Percentiles rank a stretch among this genome's conserved stretches.
phyloP scores from a whole-genome alignment of 2,113 vertebrate genomes.

The Podarcis raffonei region DNA sequence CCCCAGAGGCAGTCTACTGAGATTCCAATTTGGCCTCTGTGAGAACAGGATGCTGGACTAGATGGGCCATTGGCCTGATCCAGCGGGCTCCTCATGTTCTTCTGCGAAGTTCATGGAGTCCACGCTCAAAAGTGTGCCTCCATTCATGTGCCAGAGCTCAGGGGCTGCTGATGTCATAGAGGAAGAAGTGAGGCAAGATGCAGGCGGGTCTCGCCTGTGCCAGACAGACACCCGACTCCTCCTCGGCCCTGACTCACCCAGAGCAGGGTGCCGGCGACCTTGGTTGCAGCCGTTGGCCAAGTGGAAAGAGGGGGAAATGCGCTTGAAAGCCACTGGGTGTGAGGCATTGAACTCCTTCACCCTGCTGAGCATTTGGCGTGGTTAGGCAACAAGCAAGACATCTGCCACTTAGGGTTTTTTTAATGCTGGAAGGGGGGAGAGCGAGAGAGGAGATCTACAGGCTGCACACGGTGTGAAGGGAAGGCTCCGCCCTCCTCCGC shows the following conservation, averaged over 20 bases:
- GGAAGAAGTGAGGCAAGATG: neutral
- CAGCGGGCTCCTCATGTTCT: too few species aligned
- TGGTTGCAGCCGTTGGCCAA: neutral
- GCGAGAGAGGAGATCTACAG: neutral
- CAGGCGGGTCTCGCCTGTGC: neutral
- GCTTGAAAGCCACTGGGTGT: neutral
- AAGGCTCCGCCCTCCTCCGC: neutral
- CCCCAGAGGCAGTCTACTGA: too few species aligned
- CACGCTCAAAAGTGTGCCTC: too few species aligned
- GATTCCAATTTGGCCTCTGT: too few species aligned
- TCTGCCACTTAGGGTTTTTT: neutral
- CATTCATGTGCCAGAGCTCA: neutral
- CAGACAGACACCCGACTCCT: neutral
- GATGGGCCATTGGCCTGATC: too few species aligned
- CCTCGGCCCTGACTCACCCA: neutral
- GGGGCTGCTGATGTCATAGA: neutral
- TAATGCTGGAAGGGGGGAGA: neutral
- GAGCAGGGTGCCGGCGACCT: neutral
- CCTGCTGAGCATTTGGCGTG: neutral
- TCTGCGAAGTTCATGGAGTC: neutral
- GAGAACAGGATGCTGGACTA: too few species aligned
- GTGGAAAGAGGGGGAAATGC: neutral
- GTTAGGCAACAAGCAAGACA: neutral
- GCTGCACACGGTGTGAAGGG: neutral
- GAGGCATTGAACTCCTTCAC: neutral